Percentiles rank a stretch among this genome's conserved stretches.
Conservation (phyloP, 1,140 invertebrate species). For the Drosophila kohkoa region DNA sequence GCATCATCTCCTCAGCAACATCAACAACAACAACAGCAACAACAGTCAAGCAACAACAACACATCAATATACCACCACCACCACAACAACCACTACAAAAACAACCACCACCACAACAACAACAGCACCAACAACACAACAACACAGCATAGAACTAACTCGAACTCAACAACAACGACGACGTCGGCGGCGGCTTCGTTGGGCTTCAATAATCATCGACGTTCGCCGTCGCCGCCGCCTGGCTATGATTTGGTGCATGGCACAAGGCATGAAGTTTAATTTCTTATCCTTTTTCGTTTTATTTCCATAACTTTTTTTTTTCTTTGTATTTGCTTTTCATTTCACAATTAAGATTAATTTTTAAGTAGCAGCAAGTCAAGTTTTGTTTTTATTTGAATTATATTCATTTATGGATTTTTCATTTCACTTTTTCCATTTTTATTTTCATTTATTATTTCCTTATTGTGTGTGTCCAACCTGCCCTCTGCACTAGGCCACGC, state of each 20-base stretch:
- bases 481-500: slow-evolving; percentile 33
- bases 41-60: slow-evolving; percentile 70
- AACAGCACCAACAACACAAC: slow-evolving; percentile 58
- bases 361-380: slow-evolving; percentile 4
- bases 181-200: slow-evolving; percentile 18
- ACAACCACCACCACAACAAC: slow-evolving; percentile 62
- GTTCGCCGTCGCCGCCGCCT: slow-evolving; percentile 83
- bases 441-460: slow-evolving; percentile 18
- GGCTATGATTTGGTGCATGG: slow-evolving; percentile 85
- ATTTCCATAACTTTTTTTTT: slow-evolving; percentile 32
- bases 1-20: slow-evolving; percentile 64
- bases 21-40: slow-evolving; percentile 29
- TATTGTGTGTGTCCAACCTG: slow-evolving; percentile 40
- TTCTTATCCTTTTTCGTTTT: slow-evolving; percentile 53
- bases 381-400: not conserved
- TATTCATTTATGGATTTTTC: slow-evolving; percentile 2
- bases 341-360: slow-evolving; percentile 23
- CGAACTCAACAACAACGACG: slow-evolving; percentile 52
- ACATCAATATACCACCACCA: slow-evolving; percentile 72
- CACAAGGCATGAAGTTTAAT: slow-evolving; percentile 85
- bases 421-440: slow-evolving; percentile 3
- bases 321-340: slow-evolving; percentile 9
- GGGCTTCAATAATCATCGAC: slow-evolving; percentile 20
- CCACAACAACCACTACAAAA: slow-evolving; percentile 60
- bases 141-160: slow-evolving; percentile 80